These are phyloP conservation scores for Cyanoliseus patagonus DNA, from an alignment of 2,113 vertebrate genomes.

Conservation along the genomic window DNA sequence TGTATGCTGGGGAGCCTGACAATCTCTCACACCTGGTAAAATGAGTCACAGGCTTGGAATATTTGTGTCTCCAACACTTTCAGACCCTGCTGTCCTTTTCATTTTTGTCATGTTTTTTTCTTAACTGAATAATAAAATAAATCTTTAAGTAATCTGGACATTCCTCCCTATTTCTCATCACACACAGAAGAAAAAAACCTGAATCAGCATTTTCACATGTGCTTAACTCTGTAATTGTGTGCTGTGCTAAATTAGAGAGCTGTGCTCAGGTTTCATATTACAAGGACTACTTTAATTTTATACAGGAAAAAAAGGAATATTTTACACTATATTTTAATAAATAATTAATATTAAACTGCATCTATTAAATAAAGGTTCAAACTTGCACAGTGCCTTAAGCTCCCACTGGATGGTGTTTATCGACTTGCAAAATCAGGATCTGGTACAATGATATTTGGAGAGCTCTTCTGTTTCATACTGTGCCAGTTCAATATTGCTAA, in stretches of 20 bases:
- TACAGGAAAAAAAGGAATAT: not conserved
- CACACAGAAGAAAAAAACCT: not conserved
- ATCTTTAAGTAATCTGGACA: not conserved
- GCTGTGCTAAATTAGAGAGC: constrained; percentile 44
- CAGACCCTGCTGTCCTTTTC: not conserved
- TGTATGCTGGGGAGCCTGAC: not conserved
- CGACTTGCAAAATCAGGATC: constrained; percentile 62
- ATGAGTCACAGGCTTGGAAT: not conserved
- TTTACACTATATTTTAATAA: constrained; percentile 63
- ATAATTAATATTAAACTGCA: constrained; percentile 64
- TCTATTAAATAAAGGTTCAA: constrained; percentile 61
- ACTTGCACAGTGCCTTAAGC: constrained; percentile 61
- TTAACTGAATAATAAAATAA: constrained; percentile 4
- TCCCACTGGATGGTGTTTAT: constrained; percentile 65
- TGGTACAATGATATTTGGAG: constrained; percentile 59
- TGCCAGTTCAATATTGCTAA: constrained; percentile 70
- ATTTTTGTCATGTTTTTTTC: not conserved
- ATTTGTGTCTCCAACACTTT: not conserved
- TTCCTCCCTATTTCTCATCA: not conserved
- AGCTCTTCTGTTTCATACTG: constrained; percentile 60
- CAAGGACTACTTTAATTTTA: constrained; percentile 50
- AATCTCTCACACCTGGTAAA: not conserved
- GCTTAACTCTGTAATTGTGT: constrained; percentile 39
- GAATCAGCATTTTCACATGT: constrained; percentile 62
- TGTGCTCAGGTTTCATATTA: constrained; percentile 39